Evolutionary conservation across 2,113 vertebrate species (phyloP).

Genomic region (Panurus biarmicus): DNA sequence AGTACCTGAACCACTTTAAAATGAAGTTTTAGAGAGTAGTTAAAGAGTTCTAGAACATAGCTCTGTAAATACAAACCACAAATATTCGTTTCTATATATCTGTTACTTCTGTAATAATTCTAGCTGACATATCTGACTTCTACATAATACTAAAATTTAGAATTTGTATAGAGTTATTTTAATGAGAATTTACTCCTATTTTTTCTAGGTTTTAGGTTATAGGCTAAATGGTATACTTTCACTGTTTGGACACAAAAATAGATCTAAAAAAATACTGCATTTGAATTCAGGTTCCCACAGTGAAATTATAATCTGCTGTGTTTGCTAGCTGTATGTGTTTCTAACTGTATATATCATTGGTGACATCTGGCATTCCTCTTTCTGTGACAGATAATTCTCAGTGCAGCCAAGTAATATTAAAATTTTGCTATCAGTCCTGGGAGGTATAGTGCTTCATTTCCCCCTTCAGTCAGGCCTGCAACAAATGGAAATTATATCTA

Average conservation of each 20-base stretch:
- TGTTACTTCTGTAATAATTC: not conserved
- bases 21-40: not conserved
- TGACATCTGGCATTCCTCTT: not conserved
- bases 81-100: not conserved
- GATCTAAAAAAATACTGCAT: not conserved
- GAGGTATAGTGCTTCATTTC: not conserved
- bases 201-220: not conserved
- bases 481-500: not conserved
- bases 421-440: not conserved
- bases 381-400: not conserved
- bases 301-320: not conserved
- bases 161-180: not conserved
- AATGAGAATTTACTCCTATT: not conserved
- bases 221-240: not conserved
- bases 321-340: not conserved
- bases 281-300: not conserved
- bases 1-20: not conserved
- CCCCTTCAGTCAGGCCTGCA: not conserved
- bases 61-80: not conserved
- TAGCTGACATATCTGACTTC: not conserved
- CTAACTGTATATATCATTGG: not conserved
- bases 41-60: rapidly evolving
- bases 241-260: not conserved
- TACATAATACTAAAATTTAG: not conserved
- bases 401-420: not conserved